Conservation (phyloP, 2,888 invertebrate genomes). For the Punctoribates punctum region DNA sequence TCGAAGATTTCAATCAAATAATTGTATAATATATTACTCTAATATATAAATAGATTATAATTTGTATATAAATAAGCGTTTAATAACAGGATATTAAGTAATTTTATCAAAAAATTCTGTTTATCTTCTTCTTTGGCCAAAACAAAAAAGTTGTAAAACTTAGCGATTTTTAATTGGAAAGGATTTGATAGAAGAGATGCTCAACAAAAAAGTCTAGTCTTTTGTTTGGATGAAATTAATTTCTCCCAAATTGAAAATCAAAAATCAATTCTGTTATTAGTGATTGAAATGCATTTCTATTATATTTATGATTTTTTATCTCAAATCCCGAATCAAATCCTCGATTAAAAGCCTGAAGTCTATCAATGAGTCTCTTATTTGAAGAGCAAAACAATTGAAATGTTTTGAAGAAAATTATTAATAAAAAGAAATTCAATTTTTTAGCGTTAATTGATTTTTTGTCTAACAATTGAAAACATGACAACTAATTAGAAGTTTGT, state of each 20-base stretch:
- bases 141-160: background rate
- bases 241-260: too few relatives aligned
- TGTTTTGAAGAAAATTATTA: background rate
- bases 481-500: background rate
- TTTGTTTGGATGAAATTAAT: background rate
- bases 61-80: background rate
- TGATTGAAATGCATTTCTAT: too few relatives aligned
- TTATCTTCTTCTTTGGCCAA: background rate
- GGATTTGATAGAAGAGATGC: background rate
- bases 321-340: too few relatives aligned
- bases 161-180: background rate
- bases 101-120: background rate
- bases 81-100: too few relatives aligned
- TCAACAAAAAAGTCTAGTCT: background rate
- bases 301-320: too few relatives aligned
- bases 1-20: background rate
- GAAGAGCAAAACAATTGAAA: background rate
- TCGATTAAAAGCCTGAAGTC: too few relatives aligned
- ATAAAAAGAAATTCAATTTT: background rate
- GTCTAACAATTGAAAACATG: slow-evolving; percentile 5
- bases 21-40: background rate
- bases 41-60: slow-evolving; percentile 1
- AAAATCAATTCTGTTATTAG: too few relatives aligned
- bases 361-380: too few relatives aligned
- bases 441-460: background rate